A percentile compares a stretch with the other conserved stretches of the same genome.
These are phyloP conservation scores for Pardalotus punctatus DNA, from an alignment of 2,113 vertebrate species.

Conservation along the genomic window DNA sequence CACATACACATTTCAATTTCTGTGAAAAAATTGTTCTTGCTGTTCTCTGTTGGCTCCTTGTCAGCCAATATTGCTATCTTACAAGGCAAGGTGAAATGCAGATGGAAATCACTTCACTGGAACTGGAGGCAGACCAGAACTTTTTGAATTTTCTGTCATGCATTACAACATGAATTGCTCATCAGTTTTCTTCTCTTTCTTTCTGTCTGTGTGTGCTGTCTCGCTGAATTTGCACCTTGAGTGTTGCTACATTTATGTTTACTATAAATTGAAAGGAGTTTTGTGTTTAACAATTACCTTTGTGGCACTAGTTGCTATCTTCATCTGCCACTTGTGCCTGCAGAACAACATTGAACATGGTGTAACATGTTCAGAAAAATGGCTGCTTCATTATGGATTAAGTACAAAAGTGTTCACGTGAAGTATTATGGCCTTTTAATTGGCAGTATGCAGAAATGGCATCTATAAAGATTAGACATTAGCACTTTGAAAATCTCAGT, in stretches of 20 bases:
- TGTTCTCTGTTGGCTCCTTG: background rate
- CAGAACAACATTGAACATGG: background rate
- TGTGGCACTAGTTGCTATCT: background rate
- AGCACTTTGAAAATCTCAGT: background rate
- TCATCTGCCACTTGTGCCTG: background rate
- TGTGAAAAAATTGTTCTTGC: background rate
- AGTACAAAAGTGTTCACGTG: background rate
- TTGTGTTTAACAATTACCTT: background rate
- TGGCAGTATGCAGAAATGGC: background rate
- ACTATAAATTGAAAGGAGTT: background rate
- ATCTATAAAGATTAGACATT: background rate
- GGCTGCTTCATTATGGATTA: background rate
- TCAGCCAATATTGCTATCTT: background rate
- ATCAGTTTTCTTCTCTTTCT: background rate
- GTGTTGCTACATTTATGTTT: background rate
- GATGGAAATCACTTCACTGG: background rate
- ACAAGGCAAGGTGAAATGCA: background rate
- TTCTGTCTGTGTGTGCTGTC: background rate
- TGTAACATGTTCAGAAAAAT: background rate
- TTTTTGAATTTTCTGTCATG: background rate
- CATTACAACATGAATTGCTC: fast-evolving
- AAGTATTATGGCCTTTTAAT: background rate
- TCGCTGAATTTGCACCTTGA: background rate
- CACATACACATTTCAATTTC: background rate
- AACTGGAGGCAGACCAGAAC: background rate